Conservation (phyloP, 2,888 invertebrate genomes). For the Andrena fulva region DNA sequence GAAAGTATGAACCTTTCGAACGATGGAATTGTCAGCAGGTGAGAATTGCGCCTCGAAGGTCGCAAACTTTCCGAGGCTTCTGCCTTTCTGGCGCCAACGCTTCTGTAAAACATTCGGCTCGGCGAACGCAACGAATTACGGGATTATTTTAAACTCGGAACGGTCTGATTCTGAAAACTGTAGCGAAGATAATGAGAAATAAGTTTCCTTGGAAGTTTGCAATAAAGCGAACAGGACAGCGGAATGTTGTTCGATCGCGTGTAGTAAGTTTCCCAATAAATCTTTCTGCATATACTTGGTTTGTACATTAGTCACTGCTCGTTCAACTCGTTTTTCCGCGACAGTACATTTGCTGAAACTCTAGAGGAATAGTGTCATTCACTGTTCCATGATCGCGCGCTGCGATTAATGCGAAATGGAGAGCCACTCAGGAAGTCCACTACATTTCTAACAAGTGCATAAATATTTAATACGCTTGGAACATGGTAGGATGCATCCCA, state of each 20-base stretch:
- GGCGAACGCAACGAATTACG: no score
- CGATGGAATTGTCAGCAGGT: no score
- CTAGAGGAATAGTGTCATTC: slow-evolving; percentile 53
- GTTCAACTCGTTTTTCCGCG: slow-evolving; percentile 39
- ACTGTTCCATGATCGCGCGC: slow-evolving; percentile 31
- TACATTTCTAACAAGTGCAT: slow-evolving; percentile 56
- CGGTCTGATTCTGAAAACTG: no score
- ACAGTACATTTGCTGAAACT: slow-evolving; percentile 35
- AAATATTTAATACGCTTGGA: slow-evolving; percentile 54
- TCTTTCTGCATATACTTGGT: slow-evolving; percentile 24
- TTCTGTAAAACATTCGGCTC: no score
- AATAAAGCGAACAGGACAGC: slow-evolving; percentile 16
- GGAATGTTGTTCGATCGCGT: slow-evolving; percentile 19
- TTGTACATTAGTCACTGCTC: slow-evolving; percentile 51
- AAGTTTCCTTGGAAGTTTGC: background rate
- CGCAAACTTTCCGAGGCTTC: no score
- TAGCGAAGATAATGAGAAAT: background rate
- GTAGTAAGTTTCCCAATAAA: slow-evolving; percentile 35
- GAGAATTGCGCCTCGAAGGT: no score
- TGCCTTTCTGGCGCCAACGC: no score
- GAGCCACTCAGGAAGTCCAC: slow-evolving; percentile 47
- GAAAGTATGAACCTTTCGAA: no score
- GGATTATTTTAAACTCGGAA: no score
- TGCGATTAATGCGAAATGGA: slow-evolving; percentile 52
- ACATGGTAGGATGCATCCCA: slow-evolving; percentile 13